These are phyloP conservation scores for Clarias platycephalus DNA, from an alignment of 2,797 vertebrate species.

Conservation along the genomic window DNA sequence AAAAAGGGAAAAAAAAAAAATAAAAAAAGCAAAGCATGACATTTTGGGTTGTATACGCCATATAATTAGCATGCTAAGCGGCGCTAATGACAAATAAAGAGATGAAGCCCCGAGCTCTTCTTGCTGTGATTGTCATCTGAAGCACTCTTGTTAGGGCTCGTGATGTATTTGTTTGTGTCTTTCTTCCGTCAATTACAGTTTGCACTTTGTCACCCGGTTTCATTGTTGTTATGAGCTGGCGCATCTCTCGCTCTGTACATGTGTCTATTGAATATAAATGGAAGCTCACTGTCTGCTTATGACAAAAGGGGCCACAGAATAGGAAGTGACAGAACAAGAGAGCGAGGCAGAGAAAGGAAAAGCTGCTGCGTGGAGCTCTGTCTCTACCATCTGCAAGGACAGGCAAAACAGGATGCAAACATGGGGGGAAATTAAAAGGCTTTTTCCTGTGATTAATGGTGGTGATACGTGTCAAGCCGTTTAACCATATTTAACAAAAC, in stretches of 20 bases:
- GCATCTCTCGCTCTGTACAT: slow-evolving; percentile 63
- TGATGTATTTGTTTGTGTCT: slow-evolving; percentile 52
- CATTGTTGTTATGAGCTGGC: slow-evolving; percentile 70
- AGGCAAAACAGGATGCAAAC: slow-evolving; percentile 75
- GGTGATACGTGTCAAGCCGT: slow-evolving; percentile 73
- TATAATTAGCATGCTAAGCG: slow-evolving; percentile 57
- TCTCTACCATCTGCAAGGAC: slow-evolving; percentile 74
- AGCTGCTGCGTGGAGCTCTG: slow-evolving; percentile 67
- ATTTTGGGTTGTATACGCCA: slow-evolving; percentile 41
- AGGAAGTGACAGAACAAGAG: slow-evolving; percentile 53
- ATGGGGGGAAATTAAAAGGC: slow-evolving; percentile 77
- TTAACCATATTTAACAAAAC: slow-evolving; percentile 74
- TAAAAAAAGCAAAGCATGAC: slow-evolving; percentile 35
- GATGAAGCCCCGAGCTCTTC: slow-evolving; percentile 51
- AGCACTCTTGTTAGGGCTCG: slow-evolving; percentile 51
- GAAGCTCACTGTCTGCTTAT: slow-evolving; percentile 69
- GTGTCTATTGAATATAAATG: slow-evolving; percentile 74
- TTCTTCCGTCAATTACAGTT: slow-evolving; percentile 47
- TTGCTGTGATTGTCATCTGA: slow-evolving; percentile 54
- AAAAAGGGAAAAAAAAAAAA: not conserved
- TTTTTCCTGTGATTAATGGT: slow-evolving; percentile 74
- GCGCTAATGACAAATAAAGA: slow-evolving; percentile 53
- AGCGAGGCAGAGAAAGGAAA: slow-evolving; percentile 67
- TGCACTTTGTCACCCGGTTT: slow-evolving; percentile 62
- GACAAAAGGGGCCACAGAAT: slow-evolving; percentile 75